Conservation (phyloP, 2,888 invertebrate genomes). For the Polydrusus cervinus region DNA sequence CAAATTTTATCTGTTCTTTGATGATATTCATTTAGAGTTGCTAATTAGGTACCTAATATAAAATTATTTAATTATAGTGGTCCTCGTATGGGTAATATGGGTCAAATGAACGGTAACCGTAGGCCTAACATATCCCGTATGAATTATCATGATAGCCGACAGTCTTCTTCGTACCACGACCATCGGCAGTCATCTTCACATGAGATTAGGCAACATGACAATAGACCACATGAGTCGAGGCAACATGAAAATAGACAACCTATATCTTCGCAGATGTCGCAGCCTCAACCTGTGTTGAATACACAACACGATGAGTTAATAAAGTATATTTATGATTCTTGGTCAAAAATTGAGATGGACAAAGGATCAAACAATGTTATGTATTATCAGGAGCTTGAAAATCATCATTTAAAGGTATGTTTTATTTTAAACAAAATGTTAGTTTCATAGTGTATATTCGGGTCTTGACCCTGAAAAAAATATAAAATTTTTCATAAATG, state of each 20-base stretch:
- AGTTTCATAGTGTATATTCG: too few species aligned
- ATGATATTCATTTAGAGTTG: too few species aligned
- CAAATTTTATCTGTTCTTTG: neutral
- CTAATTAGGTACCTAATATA: neutral
- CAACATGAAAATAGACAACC: conserved; percentile 34
- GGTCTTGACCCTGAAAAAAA: too few species aligned
- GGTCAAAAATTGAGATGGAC: conserved; percentile 73
- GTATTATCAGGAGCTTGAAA: conserved; percentile 78
- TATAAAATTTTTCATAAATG: too few species aligned
- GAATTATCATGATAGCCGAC: conserved; percentile 55
- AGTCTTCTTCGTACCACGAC: conserved; percentile 44
- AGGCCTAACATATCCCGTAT: conserved; percentile 64
- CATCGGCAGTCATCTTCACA: conserved; percentile 42
- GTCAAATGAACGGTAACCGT: conserved; percentile 67
- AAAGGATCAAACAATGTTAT: conserved; percentile 71
- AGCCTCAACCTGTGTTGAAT: conserved; percentile 53
- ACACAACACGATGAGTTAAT: conserved; percentile 85
- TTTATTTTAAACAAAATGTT: neutral
- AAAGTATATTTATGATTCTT: conserved; percentile 85
- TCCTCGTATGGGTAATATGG: conserved; percentile 67
- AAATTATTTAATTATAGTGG: conserved; percentile 62
- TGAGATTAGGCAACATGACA: conserved; percentile 49
- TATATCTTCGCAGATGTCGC: neutral
- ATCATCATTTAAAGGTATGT: conserved; percentile 71
- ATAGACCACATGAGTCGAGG: conserved; percentile 32